Evolutionary conservation across 2,113 vertebrate species (phyloP).

Genomic region (Colistium nudipinnis): DNA sequence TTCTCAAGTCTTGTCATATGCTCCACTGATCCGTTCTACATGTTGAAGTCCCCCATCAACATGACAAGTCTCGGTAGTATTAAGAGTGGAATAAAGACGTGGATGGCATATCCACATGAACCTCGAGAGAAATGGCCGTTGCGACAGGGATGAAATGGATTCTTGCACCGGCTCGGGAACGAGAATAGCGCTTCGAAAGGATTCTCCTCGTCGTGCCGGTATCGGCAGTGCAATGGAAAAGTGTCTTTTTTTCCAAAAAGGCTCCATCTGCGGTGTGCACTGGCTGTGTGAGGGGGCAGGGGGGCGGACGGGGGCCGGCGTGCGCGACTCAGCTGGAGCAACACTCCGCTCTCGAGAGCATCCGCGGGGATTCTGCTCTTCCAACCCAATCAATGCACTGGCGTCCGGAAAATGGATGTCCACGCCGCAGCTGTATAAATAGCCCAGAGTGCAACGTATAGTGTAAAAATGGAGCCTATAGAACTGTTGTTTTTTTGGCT

Average conservation of each 20-base stretch:
- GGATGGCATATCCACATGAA: too few species aligned
- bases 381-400: conserved; percentile 8
- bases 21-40: too few species aligned
- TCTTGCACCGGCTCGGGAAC: conserved; percentile 27
- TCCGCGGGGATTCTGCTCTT: conserved; percentile 34
- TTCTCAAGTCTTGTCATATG: too few species aligned
- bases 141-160: conserved; percentile 14
- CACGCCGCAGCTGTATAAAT: conserved; percentile 64
- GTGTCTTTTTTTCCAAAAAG: conserved; percentile 42
- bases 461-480: neutral
- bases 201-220: conserved; percentile 41
- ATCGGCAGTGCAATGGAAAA: conserved; percentile 17
- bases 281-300: conserved; percentile 33
- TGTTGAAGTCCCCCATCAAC: too few species aligned
- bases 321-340: conserved; percentile 54
- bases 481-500: neutral
- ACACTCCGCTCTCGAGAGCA: conserved; percentile 46
- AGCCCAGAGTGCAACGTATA: conserved; percentile 1
- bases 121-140: too few species aligned
- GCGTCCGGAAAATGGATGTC: conserved; percentile 14
- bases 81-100: too few species aligned
- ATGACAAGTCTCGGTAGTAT: too few species aligned
- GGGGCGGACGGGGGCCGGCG: conserved; percentile 25
- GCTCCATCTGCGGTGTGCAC: conserved; percentile 46
- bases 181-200: conserved; percentile 42